A percentile compares a stretch with the other conserved stretches of the same genome.
These are phyloP conservation scores for Teleopsis dalmanni DNA, from an alignment of 1,140 invertebrate species.

Conservation along the genomic window DNA sequence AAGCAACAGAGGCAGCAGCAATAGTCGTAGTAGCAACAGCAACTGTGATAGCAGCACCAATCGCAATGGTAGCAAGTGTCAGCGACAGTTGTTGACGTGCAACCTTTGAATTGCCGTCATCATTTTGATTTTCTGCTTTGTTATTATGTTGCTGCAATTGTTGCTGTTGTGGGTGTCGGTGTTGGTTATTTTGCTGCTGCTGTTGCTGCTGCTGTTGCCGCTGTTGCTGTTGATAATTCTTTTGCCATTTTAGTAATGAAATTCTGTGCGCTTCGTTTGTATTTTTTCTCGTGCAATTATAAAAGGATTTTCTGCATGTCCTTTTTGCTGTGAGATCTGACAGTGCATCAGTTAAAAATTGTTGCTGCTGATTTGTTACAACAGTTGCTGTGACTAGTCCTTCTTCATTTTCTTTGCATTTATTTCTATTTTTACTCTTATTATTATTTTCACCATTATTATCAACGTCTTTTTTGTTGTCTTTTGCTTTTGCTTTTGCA, in stretches of 20 bases:
- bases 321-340: slow-evolving; percentile 5
- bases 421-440: not conserved
- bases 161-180: slow-evolving; percentile 1
- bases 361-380: not conserved
- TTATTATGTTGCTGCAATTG: not conserved
- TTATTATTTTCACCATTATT: not conserved
- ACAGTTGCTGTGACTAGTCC: too few relatives aligned
- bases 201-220: not conserved
- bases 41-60: not conserved
- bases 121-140: not conserved
- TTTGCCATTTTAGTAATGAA: slow-evolving; percentile 7
- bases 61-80: not conserved
- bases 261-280: too few relatives aligned
- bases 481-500: not conserved
- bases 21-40: not conserved
- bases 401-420: not conserved
- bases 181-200: not conserved
- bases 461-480: not conserved
- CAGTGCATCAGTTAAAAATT: too few relatives aligned
- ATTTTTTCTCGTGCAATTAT: slow-evolving; percentile 6
- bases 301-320: slow-evolving; percentile 6
- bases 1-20: not conserved
- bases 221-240: slow-evolving; percentile 1
- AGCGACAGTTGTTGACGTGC: slow-evolving; percentile 6
- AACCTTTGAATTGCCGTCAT: not conserved